Conservation (phyloP, 1,140 invertebrate species). For the Papilio glaucus region DNA sequence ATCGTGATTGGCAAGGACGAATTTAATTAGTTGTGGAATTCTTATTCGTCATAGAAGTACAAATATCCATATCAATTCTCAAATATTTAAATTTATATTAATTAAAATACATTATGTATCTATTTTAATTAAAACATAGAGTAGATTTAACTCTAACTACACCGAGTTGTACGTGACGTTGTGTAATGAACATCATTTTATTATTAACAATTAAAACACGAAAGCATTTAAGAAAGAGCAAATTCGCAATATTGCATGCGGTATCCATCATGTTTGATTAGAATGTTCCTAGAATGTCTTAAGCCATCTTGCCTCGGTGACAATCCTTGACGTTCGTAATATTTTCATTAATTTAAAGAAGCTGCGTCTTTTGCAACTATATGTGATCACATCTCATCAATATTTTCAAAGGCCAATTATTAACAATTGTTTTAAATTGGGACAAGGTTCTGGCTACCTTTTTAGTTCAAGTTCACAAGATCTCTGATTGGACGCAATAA, state of each 20-base stretch:
- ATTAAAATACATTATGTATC: too few relatives aligned
- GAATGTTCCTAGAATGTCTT: background rate
- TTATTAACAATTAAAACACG: too few relatives aligned
- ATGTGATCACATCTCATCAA: constrained; percentile 1
- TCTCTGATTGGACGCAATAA: background rate
- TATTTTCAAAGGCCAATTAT: background rate
- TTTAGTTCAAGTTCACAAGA: constrained; percentile 6
- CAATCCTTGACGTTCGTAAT: background rate
- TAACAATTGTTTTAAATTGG: background rate
- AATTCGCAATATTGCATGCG: too few relatives aligned
- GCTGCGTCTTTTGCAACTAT: background rate
- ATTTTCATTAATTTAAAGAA: constrained; percentile 5
- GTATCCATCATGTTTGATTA: background rate
- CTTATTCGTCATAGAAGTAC: background rate
- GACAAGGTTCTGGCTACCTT: constrained; percentile 15
- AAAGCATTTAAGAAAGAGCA: too few relatives aligned
- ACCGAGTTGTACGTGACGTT: too few relatives aligned
- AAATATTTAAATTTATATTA: too few relatives aligned
- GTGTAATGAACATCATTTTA: too few relatives aligned
- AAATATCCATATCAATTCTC: too few relatives aligned
- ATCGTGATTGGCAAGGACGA: background rate
- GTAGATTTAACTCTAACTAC: too few relatives aligned
- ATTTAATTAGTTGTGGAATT: background rate
- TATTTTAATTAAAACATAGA: too few relatives aligned
- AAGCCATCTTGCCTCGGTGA: background rate